Evolutionary conservation across 2,888 invertebrate genomes (phyloP).

Genomic region (Habrosyne pyritoides): DNA sequence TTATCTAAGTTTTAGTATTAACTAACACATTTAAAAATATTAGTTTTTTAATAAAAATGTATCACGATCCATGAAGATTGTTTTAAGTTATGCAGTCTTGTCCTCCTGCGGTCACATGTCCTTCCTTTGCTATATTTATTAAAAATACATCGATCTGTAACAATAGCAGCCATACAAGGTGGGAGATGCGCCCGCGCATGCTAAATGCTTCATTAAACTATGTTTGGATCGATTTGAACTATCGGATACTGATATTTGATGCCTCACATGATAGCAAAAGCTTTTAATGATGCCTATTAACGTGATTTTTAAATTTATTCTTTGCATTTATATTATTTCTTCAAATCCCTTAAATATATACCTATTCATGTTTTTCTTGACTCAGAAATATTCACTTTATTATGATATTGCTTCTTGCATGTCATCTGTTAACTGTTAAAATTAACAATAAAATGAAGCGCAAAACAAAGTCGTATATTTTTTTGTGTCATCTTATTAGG

Average conservation of each 20-base stretch:
- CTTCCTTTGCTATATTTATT: not conserved
- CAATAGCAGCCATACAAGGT: slow-evolving; percentile 26
- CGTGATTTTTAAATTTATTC: slow-evolving; percentile 7
- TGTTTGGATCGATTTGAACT: slow-evolving; percentile 43
- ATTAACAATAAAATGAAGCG: not conserved
- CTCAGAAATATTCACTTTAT: too few relatives aligned
- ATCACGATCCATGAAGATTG: too few relatives aligned
- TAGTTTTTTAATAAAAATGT: too few relatives aligned
- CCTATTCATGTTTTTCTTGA: too few relatives aligned
- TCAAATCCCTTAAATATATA: too few relatives aligned
- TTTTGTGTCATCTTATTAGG: slow-evolving; percentile 20
- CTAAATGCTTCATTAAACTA: slow-evolving; percentile 54
- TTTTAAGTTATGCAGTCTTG: not conserved
- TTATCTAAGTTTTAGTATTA: too few relatives aligned
- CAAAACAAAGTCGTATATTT: not conserved
- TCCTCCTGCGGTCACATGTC: not conserved
- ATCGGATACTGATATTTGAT: slow-evolving; percentile 31
- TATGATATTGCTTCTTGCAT: too few relatives aligned
- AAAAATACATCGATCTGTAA: slow-evolving; percentile 11
- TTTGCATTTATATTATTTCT: too few relatives aligned
- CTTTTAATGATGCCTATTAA: slow-evolving; percentile 5
- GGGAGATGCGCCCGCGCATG: slow-evolving; percentile 56
- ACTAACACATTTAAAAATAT: too few relatives aligned
- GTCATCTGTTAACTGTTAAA: too few relatives aligned
- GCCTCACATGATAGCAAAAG: slow-evolving; percentile 5